These are phyloP conservation scores for Scaptomyza tumidula DNA, from an alignment of 2,888 invertebrate genomes.

Conservation along the genomic window DNA sequence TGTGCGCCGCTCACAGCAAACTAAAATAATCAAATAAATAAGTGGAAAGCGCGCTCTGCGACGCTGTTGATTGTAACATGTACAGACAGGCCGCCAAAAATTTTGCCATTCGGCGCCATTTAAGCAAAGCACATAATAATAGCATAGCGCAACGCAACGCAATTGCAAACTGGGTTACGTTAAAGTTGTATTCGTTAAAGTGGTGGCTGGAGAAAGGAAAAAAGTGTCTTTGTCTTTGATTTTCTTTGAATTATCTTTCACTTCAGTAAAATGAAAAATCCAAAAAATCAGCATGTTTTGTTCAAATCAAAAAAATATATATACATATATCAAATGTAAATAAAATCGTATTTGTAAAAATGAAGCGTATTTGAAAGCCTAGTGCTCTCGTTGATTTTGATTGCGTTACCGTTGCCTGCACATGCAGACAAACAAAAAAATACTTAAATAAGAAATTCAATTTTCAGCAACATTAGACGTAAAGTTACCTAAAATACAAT, in stretches of 20 bases:
- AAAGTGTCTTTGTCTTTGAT: too few relatives aligned
- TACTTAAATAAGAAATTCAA: too few relatives aligned
- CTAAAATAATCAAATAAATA: conserved; percentile 72
- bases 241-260: too few relatives aligned
- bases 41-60: conserved; percentile 33
- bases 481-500: too few relatives aligned
- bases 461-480: too few relatives aligned
- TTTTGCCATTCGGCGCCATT: conserved; percentile 69
- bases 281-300: conserved; percentile 8
- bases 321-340: neutral
- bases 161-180: conserved; percentile 27
- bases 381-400: neutral
- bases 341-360: neutral
- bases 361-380: too few relatives aligned
- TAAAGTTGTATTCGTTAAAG: conserved; percentile 14
- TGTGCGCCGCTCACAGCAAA: conserved; percentile 50
- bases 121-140: conserved; percentile 69
- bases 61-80: conserved; percentile 30
- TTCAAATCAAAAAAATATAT: too few relatives aligned
- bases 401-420: too few relatives aligned
- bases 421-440: too few relatives aligned
- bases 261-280: too few relatives aligned
- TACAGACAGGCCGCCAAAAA: conserved; percentile 50
- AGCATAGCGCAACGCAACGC: conserved; percentile 13
- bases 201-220: conserved; percentile 28